Evolutionary conservation across 2,113 vertebrate species (phyloP).

Genomic region (Brachypteracias leptosomus): DNA sequence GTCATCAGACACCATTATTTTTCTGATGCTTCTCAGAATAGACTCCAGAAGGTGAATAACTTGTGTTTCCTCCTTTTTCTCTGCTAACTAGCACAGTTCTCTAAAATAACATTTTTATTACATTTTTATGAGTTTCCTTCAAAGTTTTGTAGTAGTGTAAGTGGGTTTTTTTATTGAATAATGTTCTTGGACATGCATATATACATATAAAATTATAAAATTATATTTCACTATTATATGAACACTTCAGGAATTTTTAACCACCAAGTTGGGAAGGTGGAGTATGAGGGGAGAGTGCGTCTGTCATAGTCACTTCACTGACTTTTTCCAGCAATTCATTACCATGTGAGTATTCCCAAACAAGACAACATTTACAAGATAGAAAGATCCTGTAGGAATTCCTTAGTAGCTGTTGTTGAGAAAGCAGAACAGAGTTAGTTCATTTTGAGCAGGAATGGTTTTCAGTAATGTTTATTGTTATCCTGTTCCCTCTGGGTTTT

Average conservation of each 20-base stretch:
- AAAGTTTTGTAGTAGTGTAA: not conserved
- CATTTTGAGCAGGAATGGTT: not conserved
- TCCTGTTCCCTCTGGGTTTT: not conserved
- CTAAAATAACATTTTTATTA: not conserved
- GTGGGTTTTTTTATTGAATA: not conserved
- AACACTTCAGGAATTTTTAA: not conserved
- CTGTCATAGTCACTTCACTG: not conserved
- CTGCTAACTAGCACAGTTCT: not conserved
- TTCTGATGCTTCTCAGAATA: not conserved
- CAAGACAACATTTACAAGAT: not conserved
- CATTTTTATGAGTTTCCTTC: not conserved
- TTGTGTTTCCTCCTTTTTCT: not conserved
- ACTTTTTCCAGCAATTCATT: not conserved
- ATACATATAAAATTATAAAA: not conserved
- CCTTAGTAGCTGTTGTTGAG: not conserved
- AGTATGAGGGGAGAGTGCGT: not conserved
- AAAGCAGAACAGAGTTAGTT: not conserved
- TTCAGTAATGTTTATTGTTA: not conserved
- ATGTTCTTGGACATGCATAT: not conserved
- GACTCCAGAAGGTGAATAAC: not conserved
- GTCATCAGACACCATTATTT: not conserved
- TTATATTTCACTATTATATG: not conserved
- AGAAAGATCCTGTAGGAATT: not conserved
- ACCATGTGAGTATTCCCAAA: not conserved
- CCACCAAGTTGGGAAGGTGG: not conserved